phyloP scores from a whole-genome alignment of 2,888 invertebrate genomes.

The Drymonia ruficornis region DNA sequence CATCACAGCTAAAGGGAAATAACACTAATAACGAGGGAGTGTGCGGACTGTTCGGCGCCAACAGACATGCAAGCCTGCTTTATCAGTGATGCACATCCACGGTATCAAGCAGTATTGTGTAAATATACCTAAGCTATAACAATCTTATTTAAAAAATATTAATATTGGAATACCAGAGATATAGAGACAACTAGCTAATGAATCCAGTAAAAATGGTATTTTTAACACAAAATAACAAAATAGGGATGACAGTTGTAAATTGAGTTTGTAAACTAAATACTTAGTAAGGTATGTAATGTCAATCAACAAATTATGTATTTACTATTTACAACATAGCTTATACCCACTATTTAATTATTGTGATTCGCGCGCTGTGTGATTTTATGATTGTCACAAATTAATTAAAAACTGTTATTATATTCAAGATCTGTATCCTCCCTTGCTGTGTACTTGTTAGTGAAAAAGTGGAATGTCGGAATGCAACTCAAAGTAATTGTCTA shows the following conservation, averaged over 20 bases:
- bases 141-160: slow-evolving; percentile 59
- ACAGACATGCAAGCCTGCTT: slow-evolving; percentile 46
- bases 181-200: slow-evolving; percentile 64
- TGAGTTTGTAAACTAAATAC: slow-evolving; percentile 55
- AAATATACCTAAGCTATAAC: slow-evolving; percentile 65
- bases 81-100: slow-evolving; percentile 59
- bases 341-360: slow-evolving; percentile 36
- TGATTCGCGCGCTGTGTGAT: slow-evolving; percentile 56
- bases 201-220: slow-evolving; percentile 66
- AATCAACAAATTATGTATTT: slow-evolving; percentile 47
- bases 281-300: slow-evolving; percentile 38
- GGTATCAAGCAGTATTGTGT: slow-evolving; percentile 76
- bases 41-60: slow-evolving; percentile 47
- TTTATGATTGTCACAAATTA: slow-evolving; percentile 70
- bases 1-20: slow-evolving; percentile 79
- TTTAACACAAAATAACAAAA: slow-evolving; percentile 48
- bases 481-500: slow-evolving; percentile 30
- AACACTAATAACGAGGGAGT: slow-evolving; percentile 56
- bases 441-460: slow-evolving; percentile 49
- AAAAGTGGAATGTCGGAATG: slow-evolving; percentile 31
- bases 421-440: slow-evolving; percentile 61
- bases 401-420: slow-evolving; percentile 38
- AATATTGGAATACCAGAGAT: slow-evolving; percentile 56
- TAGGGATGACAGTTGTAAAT: slow-evolving; percentile 64
- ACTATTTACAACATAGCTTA: slow-evolving; percentile 51